Base-by-base conservation (phyloP, 1,140 invertebrate species). In the Drosophila miranda region DNA sequence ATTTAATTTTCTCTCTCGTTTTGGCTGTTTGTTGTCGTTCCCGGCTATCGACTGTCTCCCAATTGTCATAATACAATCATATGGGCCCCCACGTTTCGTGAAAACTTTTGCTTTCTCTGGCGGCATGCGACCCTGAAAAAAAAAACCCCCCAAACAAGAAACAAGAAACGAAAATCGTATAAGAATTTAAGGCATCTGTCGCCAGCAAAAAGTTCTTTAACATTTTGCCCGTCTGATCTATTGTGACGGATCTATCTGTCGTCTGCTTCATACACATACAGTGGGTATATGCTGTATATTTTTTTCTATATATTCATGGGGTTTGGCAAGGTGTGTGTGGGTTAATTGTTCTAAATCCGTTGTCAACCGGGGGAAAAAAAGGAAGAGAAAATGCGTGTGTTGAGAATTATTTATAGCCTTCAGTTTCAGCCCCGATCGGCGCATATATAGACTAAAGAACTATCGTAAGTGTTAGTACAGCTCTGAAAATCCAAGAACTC, bases 41-140 rank as follows among this genome's bases (percentile, higher is more conserved):
- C 4, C 42, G 64, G 63, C 76, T 78, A 79, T 79, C 61, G 70
- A 19, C 44, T 84, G 80, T 83, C 80, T 76, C 62, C 3, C 34
- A 74, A 48, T 72, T 83, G 80, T 79, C 80, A 83, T 84, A 83
- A 84, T 69, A 74, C 49, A 54, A 50, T 58, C 59, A 44, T 5
- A 19, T 57, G 42, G 50, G 58, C 54, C 48, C 58, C 58, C 43
- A 57, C 64, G 45, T 75, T 63, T 70, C 9, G 14, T 34, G 55
- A 41, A 84, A 84, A 84, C 76, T 84, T 84, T 84, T 84, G 58
- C 81, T 84, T 84, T 84, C 61, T 59, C 59, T 50, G 55, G 45
- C 56, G 79, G 78, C 75, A 78, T 75, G 62, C 78, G 75, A 82
- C 79, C 78, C 69, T 82, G 79, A 83, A 55, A 68, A 41, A 5